Evolutionary conservation across 2,797 vertebrate species (phyloP).

Genomic region (Ataeniobius toweri): DNA sequence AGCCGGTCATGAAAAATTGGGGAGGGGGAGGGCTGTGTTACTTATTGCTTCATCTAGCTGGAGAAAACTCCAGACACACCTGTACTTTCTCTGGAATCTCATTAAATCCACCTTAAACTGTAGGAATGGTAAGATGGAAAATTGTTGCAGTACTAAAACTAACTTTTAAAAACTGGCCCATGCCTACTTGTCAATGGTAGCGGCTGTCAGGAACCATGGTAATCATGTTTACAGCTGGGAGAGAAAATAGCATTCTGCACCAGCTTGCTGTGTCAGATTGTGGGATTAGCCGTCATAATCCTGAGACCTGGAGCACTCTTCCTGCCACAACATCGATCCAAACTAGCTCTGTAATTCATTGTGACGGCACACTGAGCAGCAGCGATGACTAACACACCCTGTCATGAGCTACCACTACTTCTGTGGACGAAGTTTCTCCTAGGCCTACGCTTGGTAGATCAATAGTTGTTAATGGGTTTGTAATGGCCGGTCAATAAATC

Average conservation of each 20-base stretch:
- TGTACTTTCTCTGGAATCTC: no score
- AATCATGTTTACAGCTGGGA: conserved; percentile 19
- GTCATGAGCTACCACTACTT: conserved; percentile 24
- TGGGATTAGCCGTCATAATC: conserved; percentile 75
- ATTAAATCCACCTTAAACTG: background rate
- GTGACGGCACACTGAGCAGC: conserved; percentile 28
- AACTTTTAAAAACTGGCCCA: background rate
- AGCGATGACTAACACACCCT: conserved; percentile 18
- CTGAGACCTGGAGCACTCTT: conserved; percentile 58
- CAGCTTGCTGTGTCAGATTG: conserved; percentile 70
- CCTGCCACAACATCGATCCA: conserved; percentile 37
- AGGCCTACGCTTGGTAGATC: conserved; percentile 53
- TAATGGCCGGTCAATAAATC: conserved; percentile 61
- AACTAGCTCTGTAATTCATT: conserved; percentile 37
- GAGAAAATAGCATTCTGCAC: conserved; percentile 34
- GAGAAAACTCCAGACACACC: no score
- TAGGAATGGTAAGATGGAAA: background rate
- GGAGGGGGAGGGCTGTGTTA: no score
- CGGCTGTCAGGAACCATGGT: conserved; percentile 9
- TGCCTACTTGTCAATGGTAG: background rate
- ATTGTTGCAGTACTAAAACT: background rate
- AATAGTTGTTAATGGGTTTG: conserved; percentile 58
- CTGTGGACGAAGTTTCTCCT: conserved; percentile 50
- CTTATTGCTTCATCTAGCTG: no score
- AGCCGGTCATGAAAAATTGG: background rate